Evolutionary conservation across 2,888 invertebrate species (phyloP), one percentile per base, ranked within the genome.

Genomic region (Amiota communis): DNA sequence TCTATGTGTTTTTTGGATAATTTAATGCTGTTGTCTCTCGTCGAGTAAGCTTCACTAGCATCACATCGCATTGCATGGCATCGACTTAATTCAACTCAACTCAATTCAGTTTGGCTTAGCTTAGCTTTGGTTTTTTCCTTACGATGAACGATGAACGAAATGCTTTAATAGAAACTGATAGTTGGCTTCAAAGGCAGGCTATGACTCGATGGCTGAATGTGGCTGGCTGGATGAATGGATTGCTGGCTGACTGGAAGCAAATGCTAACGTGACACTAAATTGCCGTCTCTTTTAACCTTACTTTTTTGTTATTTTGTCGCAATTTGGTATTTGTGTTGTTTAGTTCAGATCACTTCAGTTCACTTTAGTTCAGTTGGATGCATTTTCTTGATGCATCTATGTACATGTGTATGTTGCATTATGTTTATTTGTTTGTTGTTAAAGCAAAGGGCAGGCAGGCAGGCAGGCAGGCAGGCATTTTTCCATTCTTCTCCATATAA

Each of bases 261-360:
- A 84, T 83, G 80, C 84, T 85, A 83, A 83, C 83, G 82, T 83
- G 85, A 85, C 85, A 80, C 85, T 84, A 83, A 83, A 83, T 82
- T 81, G 67, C 70, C 75, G 77, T 75, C 75, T 78, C 64, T 63
- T 13, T 63, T 63, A 63, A 63, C 61, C 61, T 63, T 36, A 63
- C 61, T 63, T 63, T 23, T 63, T 63, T 20, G 11, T 63, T 20
- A 10, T 36, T 23, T 23, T 36, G 17, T 11, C 10, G 17, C 17
- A n/a, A 57, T 15, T 36, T 20, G 12, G 13, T 63, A 13, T 36
- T 63, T 63, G 17, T 63, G 11, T 36, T 12, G 61, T 23, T n/a
- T 36, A 36, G n/a, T 63, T 63, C n/a, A 57, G 61, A 53, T 53
- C 12, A n/a, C 6, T 53, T 12, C 12, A 3, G 53, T 53, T 53